Conservation (phyloP, 30 jellyfish, hydroid and myxozoan genomes). For the Mastigias papua region DNA sequence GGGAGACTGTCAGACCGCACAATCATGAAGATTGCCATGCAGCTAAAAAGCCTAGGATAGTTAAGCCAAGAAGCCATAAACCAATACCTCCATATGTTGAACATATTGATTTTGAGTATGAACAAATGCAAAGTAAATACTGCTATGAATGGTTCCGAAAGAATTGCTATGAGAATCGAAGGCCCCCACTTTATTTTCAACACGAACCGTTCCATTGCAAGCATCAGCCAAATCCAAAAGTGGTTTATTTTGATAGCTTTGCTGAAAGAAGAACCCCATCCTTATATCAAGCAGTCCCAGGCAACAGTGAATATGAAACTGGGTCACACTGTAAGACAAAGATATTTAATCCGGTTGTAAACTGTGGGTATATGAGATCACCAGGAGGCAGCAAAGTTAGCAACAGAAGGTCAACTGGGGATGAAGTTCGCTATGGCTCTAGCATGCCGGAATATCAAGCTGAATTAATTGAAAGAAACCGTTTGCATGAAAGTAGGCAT, state of each 20-base stretch:
- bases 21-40: background rate
- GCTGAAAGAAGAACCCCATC: background rate
- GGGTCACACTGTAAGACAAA: background rate
- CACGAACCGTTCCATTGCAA: background rate
- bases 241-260: background rate
- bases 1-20: background rate
- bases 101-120: background rate
- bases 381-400: background rate
- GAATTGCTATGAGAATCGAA: background rate
- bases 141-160: conserved; percentile 3
- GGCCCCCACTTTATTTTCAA: background rate
- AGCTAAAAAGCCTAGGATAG: background rate
- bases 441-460: background rate
- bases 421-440: background rate
- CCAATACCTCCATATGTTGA: background rate
- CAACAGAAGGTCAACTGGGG: background rate
- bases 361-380: background rate
- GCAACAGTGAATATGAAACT: background rate
- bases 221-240: background rate
- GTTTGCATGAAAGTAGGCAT: background rate
- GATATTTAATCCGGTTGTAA: background rate
- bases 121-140: background rate
- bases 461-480: background rate
- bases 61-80: background rate
- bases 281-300: background rate